Evolutionary conservation across 2,888 invertebrate species (phyloP).

Genomic region (Helicoverpa assulta): DNA sequence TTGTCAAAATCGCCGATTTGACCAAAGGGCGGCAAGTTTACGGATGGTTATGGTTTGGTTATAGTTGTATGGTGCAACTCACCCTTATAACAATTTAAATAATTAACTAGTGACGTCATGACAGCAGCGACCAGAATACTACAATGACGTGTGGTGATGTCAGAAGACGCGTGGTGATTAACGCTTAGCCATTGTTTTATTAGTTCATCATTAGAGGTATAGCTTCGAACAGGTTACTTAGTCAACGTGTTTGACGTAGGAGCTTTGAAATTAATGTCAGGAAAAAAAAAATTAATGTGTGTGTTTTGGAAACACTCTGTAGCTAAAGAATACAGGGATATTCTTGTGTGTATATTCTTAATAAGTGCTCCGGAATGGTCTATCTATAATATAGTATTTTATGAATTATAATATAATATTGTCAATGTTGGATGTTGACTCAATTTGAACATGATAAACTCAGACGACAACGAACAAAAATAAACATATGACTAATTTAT

Average conservation of each 20-base stretch:
- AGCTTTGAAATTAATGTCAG: background rate
- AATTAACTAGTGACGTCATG: slow-evolving; percentile 49
- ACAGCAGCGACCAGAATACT: slow-evolving; percentile 56
- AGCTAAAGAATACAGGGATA: too few species aligned
- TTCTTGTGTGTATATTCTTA: too few species aligned
- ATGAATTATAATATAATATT: too few species aligned
- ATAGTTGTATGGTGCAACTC: background rate
- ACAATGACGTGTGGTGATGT: slow-evolving; percentile 63
- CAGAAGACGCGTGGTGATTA: slow-evolving; percentile 50
- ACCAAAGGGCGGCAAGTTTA: too few species aligned
- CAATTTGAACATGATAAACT: background rate
- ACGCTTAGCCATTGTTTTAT: slow-evolving; percentile 47
- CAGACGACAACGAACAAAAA: background rate
- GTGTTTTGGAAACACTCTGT: background rate
- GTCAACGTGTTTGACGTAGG: slow-evolving; percentile 15
- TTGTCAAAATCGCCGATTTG: too few species aligned
- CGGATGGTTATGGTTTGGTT: too few species aligned
- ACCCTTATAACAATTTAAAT: background rate
- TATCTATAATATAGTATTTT: too few species aligned
- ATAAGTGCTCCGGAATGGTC: too few species aligned
- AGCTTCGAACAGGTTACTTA: slow-evolving; percentile 31
- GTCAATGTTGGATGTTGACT: background rate
- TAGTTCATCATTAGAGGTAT: slow-evolving; percentile 27
- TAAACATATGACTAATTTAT: slow-evolving; percentile 22
- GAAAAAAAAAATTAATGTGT: too few species aligned